These are phyloP conservation scores for Cyanoramphus novaezelandiae DNA, from an alignment of 2,113 vertebrate genomes.

Conservation along the genomic window DNA sequence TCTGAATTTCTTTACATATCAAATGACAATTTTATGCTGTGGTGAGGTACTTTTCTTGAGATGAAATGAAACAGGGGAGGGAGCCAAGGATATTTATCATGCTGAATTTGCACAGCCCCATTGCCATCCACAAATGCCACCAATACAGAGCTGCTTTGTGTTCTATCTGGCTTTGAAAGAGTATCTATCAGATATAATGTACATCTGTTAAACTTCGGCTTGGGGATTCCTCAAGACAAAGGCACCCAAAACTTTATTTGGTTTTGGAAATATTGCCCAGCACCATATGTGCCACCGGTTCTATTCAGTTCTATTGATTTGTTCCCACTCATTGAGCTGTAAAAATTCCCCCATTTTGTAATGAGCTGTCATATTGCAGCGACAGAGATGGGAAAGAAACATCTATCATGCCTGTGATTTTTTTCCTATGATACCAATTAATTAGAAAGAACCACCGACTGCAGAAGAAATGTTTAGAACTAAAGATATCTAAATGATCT, in stretches of 20 bases:
- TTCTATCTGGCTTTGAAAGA: not conserved
- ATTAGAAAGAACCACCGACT: not conserved
- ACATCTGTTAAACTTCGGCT: not conserved
- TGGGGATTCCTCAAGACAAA: not conserved
- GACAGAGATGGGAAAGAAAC: not conserved
- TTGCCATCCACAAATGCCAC: not conserved
- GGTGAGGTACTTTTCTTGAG: not conserved
- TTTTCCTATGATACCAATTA: not conserved
- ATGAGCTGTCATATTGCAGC: not conserved
- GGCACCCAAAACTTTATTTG: not conserved
- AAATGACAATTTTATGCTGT: not conserved
- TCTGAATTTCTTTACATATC: not conserved
- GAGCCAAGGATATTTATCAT: not conserved
- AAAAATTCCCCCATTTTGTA: not conserved
- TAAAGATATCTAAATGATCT: conserved; percentile 27
- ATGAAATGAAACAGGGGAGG: not conserved
- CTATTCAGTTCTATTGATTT: not conserved
- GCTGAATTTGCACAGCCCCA: not conserved
- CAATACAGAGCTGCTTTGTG: not conserved
- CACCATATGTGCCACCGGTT: fast-evolving
- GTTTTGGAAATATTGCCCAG: not conserved
- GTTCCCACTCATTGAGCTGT: not conserved
- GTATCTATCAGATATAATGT: not conserved
- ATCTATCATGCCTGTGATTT: not conserved
- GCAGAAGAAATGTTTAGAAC: not conserved